These are phyloP conservation scores for Eucidaris tribuloides DNA, from an alignment of 35 echinoderm and acorn worm genomes.

Conservation along the genomic window DNA sequence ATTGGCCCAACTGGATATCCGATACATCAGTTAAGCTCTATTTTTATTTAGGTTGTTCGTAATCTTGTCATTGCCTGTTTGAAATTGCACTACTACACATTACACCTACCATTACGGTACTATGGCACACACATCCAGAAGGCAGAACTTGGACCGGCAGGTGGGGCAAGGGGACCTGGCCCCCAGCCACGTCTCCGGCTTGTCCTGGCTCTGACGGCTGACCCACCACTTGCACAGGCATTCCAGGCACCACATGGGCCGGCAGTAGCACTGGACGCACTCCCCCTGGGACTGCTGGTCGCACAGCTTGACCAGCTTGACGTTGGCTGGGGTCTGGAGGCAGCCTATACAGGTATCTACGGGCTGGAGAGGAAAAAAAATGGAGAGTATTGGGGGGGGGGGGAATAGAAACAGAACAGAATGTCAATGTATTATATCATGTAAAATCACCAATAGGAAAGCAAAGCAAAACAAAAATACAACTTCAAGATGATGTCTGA, in stretches of 20 bases:
- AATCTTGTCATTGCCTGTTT: no score
- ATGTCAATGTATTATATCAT: no score
- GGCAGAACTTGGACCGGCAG: conserved; percentile 86
- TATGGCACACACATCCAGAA: conserved; percentile 74
- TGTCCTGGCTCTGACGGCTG: conserved; percentile 76
- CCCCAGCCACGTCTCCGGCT: conserved; percentile 77
- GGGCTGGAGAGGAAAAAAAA: conserved; percentile 32
- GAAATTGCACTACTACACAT: no score
- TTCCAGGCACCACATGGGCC: conserved; percentile 97
- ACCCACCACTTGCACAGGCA: conserved; percentile 98
- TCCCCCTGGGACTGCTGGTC: conserved; percentile 58
- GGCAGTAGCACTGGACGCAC: conserved; percentile 84
- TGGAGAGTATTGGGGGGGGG: no score
- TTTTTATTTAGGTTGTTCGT: no score
- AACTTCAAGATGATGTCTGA: no score
- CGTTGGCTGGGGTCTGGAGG: conserved; percentile 67
- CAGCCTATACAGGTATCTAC: conserved; percentile 89
- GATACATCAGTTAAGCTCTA: no score
- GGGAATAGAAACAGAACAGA: no score
- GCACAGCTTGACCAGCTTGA: conserved; percentile 78
- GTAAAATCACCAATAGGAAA: no score
- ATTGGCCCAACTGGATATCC: no score
- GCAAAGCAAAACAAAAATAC: no score
- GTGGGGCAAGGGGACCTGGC: conserved; percentile 84
- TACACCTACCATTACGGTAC: no score